Evolutionary conservation across 2,888 invertebrate species (phyloP), one percentile per base, ranked within the genome.

Genomic region (Noctua pronuba): DNA sequence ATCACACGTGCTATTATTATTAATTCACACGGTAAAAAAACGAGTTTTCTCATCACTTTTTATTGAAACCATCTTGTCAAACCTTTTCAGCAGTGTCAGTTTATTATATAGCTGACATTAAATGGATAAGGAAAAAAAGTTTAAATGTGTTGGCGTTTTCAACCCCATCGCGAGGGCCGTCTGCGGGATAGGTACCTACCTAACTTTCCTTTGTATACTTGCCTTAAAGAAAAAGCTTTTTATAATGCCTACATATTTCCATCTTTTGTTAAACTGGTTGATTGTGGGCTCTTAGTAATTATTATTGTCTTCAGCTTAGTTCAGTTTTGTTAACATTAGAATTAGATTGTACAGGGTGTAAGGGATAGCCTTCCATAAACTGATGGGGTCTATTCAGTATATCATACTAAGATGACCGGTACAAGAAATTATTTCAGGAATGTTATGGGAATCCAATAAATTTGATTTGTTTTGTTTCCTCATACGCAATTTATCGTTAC

Each of bases 61-160:
- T n/a, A 64, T 60, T 73, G 41, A 64, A 58, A 73, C 18, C 16
- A 7, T n/a, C 18, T 58, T n/a, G 41, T 49, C 44, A 49, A 64
- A 75, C 35, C 31, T 69, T 76, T 49, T 68, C 55, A 28, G 44
- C 55, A 67, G 58, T 67, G 41, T 24, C 71, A 69, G 60, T 65
- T 74, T 73, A 69, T 85, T 74, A 49, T 62, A 66, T 58, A 35
- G 38, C 60, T 70, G 35, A 44, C n/a, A 65, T 64, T 73, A 31
- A 41, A 35, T 49, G 76, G 46, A 49, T 49, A 55, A 73, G 64
- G 69, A 67, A 71, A 81, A 75, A 75, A 86, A 65, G 77, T 84
- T 84, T 64, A n/a, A 77, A 85, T 73, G 64, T 71, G 60, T 65
- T 71, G 46, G 64, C 73, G 64, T 78, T 75, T 84, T 67, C 82